Percentiles rank a stretch among this genome's conserved stretches.
Evolutionary conservation across 2,113 vertebrate species (phyloP).

Genomic region (Sitta europaea): DNA sequence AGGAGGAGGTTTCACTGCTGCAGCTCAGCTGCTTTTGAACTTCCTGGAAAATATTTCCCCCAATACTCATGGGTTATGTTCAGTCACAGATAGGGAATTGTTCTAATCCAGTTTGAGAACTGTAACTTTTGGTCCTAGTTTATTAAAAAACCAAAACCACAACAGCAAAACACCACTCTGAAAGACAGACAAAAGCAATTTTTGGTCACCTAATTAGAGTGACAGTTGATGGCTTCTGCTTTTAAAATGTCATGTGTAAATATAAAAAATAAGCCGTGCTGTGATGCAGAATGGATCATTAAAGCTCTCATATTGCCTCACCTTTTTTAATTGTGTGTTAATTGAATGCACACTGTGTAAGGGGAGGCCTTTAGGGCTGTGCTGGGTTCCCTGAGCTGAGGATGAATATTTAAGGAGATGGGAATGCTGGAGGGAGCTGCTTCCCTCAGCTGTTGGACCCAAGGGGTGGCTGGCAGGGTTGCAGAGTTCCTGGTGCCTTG

Average conservation of each 20-base stretch:
- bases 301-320: neutral
- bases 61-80: neutral
- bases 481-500: neutral
- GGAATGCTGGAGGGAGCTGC: neutral
- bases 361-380: neutral
- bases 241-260: neutral
- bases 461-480: neutral
- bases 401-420: neutral
- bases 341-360: neutral
- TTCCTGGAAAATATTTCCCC: neutral
- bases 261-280: neutral
- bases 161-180: neutral
- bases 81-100: neutral
- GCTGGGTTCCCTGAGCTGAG: neutral
- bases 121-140: neutral
- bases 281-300: neutral
- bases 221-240: neutral
- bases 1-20: neutral
- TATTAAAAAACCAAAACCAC: neutral
- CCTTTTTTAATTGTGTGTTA: neutral
- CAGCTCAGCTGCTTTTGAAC: neutral
- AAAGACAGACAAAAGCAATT: neutral
- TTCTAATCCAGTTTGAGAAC: neutral
- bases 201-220: neutral
- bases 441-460: fast-evolving